Base-by-base conservation (phyloP, 2,113 vertebrate species). In the Cyanoramphus novaezelandiae region DNA sequence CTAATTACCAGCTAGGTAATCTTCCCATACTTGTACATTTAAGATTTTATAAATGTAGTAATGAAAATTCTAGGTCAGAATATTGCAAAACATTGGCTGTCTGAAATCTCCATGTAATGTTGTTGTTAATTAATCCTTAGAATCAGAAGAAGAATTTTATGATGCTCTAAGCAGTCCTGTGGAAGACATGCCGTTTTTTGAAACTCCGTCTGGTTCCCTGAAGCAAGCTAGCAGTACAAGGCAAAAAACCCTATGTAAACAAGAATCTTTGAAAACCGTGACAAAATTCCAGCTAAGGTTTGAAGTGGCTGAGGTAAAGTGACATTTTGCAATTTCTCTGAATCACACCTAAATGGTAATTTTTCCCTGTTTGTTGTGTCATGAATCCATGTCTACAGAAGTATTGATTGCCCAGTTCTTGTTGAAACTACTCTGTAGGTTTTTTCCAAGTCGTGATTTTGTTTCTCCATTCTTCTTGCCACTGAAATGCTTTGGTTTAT, bases 141-240 rank as follows among this genome's bases (percentile, higher is more conserved):
- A 99, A 49, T 99, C 99, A 44, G 99, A 99, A 84, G 99, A 99
- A 87, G 99, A 99, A 95, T 99, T 99, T 97, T 99, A 98, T 79
- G 99, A 99, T 93, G 99, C 99, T 46, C 98, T 98, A 41, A 99
- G 97, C 94, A 99, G 99, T 95, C 99, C 99, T 10, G 78, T 99
- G 13, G 98, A 98, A 60, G 99, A 99, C 7, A 19, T 91, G 59
- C 78, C 96, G 4, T 99, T 98, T 96, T 99, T 99, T 94, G 95
- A 98, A 68, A 97, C 97, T 59, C 65, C 97, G 31, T 94, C 97
- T 75, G 96, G 92, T 59, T 95, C 97, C 2, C 86, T 98, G 41
- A 90, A 92, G 55, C 86, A 81, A 50, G 49, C 53, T 44, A 74
- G 95, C 87, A 97, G 93, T 62, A 57, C 67, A 69, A 98, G 95